These are phyloP conservation scores for Morpho helenor DNA, from an alignment of 2,888 invertebrate species.

Conservation along the genomic window DNA sequence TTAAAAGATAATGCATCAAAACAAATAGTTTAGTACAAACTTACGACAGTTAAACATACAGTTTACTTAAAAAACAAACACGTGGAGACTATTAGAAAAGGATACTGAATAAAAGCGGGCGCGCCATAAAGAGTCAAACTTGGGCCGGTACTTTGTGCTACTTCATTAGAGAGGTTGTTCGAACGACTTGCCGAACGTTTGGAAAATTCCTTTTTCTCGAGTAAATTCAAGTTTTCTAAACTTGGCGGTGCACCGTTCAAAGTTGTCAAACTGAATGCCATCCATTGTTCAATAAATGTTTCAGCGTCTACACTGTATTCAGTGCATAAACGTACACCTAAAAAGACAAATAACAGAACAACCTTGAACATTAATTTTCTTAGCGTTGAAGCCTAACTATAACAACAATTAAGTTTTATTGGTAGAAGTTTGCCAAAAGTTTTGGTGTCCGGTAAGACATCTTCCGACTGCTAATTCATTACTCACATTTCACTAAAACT, in stretches of 20 bases:
- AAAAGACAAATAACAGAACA: constrained; percentile 56
- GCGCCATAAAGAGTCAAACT: constrained; percentile 61
- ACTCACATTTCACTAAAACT: constrained; percentile 80
- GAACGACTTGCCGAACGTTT: constrained; percentile 62
- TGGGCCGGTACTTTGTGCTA: constrained; percentile 56
- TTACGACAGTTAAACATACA: constrained; percentile 12
- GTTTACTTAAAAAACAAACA: constrained; percentile 35
- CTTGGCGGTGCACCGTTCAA: constrained; percentile 81
- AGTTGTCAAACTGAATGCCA: constrained; percentile 85
- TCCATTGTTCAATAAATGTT: constrained; percentile 87
- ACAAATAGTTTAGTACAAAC: constrained; percentile 10
- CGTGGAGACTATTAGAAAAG: constrained; percentile 60
- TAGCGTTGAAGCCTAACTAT: constrained; percentile 36
- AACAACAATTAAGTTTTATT: constrained; percentile 33
- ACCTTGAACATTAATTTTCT: constrained; percentile 70
- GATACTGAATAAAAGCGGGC: constrained; percentile 59
- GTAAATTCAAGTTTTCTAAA: constrained; percentile 76
- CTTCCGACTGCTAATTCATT: constrained; percentile 20
- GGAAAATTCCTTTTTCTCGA: constrained; percentile 83
- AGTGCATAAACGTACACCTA: constrained; percentile 82
- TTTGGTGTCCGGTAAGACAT: constrained; percentile 10
- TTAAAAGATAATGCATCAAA: constrained; percentile 11
- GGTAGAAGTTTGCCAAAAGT: constrained; percentile 14
- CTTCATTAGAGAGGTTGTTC: constrained; percentile 55
- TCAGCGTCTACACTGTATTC: constrained; percentile 82